Evolutionary conservation across 2,888 invertebrate genomes (phyloP).

Genomic region (Lepidochrysops patricia): DNA sequence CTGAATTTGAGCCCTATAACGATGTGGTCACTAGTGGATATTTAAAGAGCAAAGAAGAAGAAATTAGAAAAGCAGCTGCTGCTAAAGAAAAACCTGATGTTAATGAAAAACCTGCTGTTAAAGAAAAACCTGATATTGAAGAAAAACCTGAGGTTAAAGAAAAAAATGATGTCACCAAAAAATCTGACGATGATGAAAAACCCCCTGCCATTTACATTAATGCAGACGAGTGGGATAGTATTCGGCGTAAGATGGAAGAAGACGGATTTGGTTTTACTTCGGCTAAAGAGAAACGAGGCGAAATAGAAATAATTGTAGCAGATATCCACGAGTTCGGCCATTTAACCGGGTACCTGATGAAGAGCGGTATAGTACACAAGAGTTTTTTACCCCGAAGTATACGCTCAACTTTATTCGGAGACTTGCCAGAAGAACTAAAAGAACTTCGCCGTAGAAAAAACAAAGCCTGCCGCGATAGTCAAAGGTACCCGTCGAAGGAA

Average conservation of each 20-base stretch:
- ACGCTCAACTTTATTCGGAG: no score
- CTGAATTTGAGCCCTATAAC: no score
- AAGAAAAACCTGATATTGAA: no score
- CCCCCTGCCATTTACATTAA: background rate
- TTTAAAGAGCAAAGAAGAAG: no score
- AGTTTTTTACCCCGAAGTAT: background rate
- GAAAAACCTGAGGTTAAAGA: no score
- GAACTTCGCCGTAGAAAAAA: background rate
- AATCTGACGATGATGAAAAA: background rate
- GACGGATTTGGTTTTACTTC: background rate
- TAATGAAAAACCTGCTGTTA: no score
- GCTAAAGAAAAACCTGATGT: no score
- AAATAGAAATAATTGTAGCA: background rate
- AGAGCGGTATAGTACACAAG: background rate
- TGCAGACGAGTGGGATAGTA: background rate
- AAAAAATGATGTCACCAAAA: no score
- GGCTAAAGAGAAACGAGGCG: background rate
- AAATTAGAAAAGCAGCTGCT: no score
- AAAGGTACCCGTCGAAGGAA: background rate
- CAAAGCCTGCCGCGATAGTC: background rate
- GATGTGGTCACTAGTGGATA: no score
- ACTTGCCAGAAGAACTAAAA: background rate
- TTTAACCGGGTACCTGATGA: background rate
- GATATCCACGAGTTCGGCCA: background rate
- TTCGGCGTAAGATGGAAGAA: background rate